A percentile compares a stretch with the other conserved stretches of the same genome.
Evolutionary conservation across 2,113 vertebrate species (phyloP).

Genomic region (Tringa solitaria): DNA sequence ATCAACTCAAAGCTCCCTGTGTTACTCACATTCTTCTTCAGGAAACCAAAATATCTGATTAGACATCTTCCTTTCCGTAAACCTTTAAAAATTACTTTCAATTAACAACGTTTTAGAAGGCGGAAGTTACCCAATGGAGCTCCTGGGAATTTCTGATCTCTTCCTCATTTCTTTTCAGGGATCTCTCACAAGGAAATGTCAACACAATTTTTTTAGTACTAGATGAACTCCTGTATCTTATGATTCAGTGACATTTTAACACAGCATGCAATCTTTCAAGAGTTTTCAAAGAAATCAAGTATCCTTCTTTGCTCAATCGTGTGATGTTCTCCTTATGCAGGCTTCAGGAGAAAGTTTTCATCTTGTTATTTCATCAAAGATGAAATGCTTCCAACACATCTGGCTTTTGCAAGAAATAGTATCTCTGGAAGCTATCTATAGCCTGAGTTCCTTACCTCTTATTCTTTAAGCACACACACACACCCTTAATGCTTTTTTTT

Average conservation of each 20-base stretch:
- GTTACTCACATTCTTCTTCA: background rate
- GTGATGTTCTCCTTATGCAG: background rate
- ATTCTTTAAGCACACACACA: accelerated
- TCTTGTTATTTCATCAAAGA: background rate
- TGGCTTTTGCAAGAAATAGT: background rate
- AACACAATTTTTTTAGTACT: background rate
- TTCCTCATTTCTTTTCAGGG: background rate
- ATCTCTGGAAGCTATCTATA: background rate
- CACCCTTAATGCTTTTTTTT: background rate
- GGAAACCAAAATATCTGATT: background rate
- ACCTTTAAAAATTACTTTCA: background rate
- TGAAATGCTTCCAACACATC: background rate
- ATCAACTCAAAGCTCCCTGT: background rate
- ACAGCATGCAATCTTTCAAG: background rate
- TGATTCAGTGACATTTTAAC: background rate
- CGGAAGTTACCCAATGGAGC: background rate
- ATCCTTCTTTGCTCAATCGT: accelerated
- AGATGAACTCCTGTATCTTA: background rate
- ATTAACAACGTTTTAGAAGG: background rate
- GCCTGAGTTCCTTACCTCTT: background rate
- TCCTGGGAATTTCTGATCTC: background rate
- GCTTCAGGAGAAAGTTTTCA: background rate
- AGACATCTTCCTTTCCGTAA: background rate
- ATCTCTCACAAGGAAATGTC: accelerated
- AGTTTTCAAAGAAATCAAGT: background rate